Base-by-base conservation (phyloP, 2,888 invertebrate species). In the Tineola bisselliella region DNA sequence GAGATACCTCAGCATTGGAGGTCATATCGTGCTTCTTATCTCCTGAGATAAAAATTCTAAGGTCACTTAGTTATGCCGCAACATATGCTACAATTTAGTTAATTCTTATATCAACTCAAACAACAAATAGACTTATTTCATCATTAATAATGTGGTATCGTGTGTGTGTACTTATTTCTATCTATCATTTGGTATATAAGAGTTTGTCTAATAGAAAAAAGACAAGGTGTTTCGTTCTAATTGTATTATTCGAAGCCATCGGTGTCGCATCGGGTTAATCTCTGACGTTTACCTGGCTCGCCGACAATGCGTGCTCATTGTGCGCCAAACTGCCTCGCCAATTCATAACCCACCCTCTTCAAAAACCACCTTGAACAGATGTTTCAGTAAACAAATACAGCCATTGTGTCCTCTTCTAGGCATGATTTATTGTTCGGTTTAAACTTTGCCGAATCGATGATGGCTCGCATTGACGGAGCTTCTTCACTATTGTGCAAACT, bases 181-280 rank as follows among this genome's bases (percentile, higher is more conserved):
- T 11, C 48, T 48, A 48, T 25, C 25, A 25, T 25, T 25, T 25
- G 25, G 8, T 44, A 44, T 44, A 44, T 44, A 44, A 44, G 13
- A 44, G 17, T 5, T 8, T 5, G 18, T 2, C 5, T 8, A 17
- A 5, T 15, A 25, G 74, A 76, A 79, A 78, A 71, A 33, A 66
- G 63, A 74, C 81, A 86, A 84, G 84, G 83, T 84, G 84, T 81
- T 77, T 59, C 62, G 62, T 54, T 44, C 77, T 67, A 69, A 71
- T 74, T 74, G 72, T 73, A 80, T 80, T 78, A 75, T 77, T 66
- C 66, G 66, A 69, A 63, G 12, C 33, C 15, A 38, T 44, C 48
- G 33, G 38, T 12, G 68, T 71, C 73, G 74, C 78, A 80, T 82
- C 84, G 83, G 84, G 84, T 86, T 86, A 84, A 87, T 84, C 82